Percentiles rank a stretch among this genome's conserved stretches.
Conservation (phyloP, 2,113 vertebrate species). For the Ictalurus furcatus region DNA sequence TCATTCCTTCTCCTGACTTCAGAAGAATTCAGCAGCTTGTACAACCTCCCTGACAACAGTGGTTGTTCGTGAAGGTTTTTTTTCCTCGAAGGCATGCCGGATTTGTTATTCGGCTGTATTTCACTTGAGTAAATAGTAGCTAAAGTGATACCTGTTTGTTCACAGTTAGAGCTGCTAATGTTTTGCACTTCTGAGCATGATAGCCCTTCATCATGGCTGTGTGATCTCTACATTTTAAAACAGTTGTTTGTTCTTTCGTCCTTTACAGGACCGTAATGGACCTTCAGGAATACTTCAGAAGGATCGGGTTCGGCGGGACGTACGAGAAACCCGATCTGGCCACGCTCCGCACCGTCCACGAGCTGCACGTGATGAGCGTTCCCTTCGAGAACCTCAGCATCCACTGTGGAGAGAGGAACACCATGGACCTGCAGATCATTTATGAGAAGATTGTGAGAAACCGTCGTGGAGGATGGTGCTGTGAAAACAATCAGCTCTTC, state of each 20-base stretch:
- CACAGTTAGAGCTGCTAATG: neutral
- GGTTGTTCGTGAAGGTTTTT: neutral
- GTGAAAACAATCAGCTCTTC: conserved; percentile 82
- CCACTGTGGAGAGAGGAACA: conserved; percentile 77
- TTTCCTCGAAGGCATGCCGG: neutral
- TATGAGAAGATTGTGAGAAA: conserved; percentile 80
- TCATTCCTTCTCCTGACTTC: neutral
- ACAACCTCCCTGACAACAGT: neutral
- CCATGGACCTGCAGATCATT: conserved; percentile 65
- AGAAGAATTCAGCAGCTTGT: neutral
- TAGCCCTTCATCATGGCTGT: conserved; percentile 44
- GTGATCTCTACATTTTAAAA: conserved; percentile 78
- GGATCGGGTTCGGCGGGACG: conserved; percentile 76
- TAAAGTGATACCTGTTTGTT: neutral
- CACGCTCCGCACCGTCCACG: conserved; percentile 75
- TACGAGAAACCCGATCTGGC: conserved; percentile 69
- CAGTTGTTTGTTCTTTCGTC: conserved; percentile 59
- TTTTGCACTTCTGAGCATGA: neutral
- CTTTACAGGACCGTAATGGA: conserved; percentile 67
- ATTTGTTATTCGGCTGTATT: neutral
- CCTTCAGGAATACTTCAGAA: conserved; percentile 81
- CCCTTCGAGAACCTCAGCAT: conserved; percentile 87
- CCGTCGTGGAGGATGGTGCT: conserved; percentile 83
- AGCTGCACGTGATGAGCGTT: conserved; percentile 72
- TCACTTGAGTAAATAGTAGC: neutral